phyloP scores from a whole-genome alignment of 2,888 invertebrate genomes.

The Mycalesis mineus region DNA sequence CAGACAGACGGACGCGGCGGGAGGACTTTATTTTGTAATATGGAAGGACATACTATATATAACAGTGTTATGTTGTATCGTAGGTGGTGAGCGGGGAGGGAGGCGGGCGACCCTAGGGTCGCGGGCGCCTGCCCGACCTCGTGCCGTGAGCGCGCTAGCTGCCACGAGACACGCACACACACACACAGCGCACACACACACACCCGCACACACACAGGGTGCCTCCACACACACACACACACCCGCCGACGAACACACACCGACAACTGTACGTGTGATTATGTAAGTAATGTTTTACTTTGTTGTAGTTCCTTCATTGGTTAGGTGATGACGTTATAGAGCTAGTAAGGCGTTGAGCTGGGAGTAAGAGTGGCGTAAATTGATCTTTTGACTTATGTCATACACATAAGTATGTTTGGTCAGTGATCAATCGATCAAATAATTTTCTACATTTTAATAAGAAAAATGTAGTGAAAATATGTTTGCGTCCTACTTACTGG shows the following conservation, averaged over 20 bases:
- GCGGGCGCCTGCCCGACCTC: constrained; percentile 79
- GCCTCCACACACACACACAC: constrained; percentile 2
- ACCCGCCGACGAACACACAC: not conserved
- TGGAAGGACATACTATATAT: too few species aligned
- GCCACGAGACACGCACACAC: constrained; percentile 45
- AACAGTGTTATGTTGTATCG: not conserved
- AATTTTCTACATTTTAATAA: not conserved
- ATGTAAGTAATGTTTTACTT: not conserved
- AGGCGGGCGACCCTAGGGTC: constrained; percentile 75
- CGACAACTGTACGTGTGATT: constrained; percentile 7
- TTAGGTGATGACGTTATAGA: not conserved
- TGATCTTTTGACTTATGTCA: too few species aligned
- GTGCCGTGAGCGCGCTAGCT: constrained; percentile 71
- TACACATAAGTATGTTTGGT: too few species aligned
- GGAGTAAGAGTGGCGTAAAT: too few species aligned
- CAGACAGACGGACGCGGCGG: too few species aligned
- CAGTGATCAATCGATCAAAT: not conserved
- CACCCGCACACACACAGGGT: constrained; percentile 14
- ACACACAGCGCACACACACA: constrained; percentile 21
- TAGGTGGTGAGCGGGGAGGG: constrained; percentile 67
- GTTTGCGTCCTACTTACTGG: not conserved
- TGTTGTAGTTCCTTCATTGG: not conserved
- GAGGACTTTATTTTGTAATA: too few species aligned
- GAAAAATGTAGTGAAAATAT: not conserved
- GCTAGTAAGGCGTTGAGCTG: not conserved